Conservation (phyloP, 2,797 vertebrate genomes). For the Sebastes cheni region DNA sequence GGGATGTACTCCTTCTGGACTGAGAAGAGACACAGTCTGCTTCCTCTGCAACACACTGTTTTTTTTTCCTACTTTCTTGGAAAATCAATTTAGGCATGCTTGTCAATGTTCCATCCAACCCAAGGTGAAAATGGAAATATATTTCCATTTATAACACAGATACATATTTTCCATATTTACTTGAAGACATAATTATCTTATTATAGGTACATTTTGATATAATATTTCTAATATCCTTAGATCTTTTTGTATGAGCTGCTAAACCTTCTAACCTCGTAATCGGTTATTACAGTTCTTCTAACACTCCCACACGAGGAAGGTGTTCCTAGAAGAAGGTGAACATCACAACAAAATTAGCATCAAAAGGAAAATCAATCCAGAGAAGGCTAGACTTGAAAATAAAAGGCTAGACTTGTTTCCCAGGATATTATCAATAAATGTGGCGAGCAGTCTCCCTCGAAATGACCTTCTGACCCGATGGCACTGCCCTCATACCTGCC, state of each 20-base stretch:
- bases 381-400: background rate
- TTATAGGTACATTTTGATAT: background rate
- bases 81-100: conserved; percentile 24
- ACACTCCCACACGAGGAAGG: background rate
- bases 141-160: conserved; percentile 1
- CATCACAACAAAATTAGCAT: conserved; percentile 4
- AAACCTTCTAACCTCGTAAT: conserved; percentile 28
- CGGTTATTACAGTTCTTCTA: background rate
- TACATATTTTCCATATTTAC: background rate
- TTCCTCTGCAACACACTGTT: background rate
- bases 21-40: background rate
- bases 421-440: conserved; percentile 21
- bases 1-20: conserved; percentile 5
- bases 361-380: background rate
- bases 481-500: background rate
- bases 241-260: conserved; percentile 5
- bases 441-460: background rate
- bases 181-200: background rate
- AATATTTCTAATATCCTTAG: background rate
- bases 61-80: background rate
- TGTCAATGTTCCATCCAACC: conserved; percentile 4
- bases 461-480: conserved; percentile 20
- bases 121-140: conserved; percentile 6
- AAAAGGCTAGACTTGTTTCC: background rate
- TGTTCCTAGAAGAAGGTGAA: background rate